Base-by-base conservation (phyloP, 1,140 invertebrate species). In the Drosophila orena region DNA sequence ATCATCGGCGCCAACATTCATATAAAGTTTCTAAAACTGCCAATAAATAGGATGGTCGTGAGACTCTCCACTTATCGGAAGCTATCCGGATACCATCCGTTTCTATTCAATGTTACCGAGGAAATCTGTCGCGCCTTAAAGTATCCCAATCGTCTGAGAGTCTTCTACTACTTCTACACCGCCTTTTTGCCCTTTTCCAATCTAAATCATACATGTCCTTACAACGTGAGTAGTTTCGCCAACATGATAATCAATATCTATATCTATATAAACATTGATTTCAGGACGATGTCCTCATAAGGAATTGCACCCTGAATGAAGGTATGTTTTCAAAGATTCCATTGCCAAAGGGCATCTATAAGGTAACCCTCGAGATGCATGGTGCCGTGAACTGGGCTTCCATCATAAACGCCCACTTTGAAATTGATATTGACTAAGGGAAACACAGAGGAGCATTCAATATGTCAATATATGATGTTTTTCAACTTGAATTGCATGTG, bases 141-240 rank as follows among this genome's bases (percentile, higher is more conserved):
- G 49, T 10, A 52, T 20, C 49, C 49, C 4, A 52, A 52, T 35
- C 49, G 49, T 4, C 12, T 20, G 2, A n/a, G 35, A 6, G 49
- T 52, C n/a, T 35, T 52, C 6, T 52, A 35, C 49, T 35, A 34
- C 15, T 12, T 52, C 5, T 35, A 35, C 15, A 22, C 10, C 30
- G 49, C 49, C 5, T 35, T 52, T 35, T 12, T 20, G 30, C 49
- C 49, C 3, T 52, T 6, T 35, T 52, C 49, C 5, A 52, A 52
- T 14, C 15, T 52, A 0, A 52, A 52, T 35, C 49, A 52, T 52
- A 52, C 49, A 11, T 52, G 49, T 20, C 49, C 49, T 15, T 20
- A 12, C 15, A 35, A 34, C 20, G 49, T 52, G 30, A 52, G 49
- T 52, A 35, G 2, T 7, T 20, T 35, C 1, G 27, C 24, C 24